Evolutionary conservation across 2,113 vertebrate species (phyloP), one percentile per base, ranked within the genome.

Genomic region (Alexandromys fortis): DNA sequence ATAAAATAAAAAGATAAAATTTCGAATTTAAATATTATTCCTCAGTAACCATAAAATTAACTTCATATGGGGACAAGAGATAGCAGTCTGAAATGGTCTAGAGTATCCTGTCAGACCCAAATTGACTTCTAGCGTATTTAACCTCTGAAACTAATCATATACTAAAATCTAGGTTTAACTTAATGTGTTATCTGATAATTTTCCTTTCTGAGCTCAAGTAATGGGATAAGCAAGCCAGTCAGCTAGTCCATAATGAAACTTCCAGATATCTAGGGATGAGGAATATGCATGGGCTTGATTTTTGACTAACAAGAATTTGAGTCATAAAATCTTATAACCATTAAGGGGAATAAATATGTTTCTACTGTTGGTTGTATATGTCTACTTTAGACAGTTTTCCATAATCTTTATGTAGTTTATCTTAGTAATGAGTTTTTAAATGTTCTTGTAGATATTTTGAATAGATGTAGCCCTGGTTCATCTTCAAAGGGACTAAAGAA

Each of bases 371-470:
- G 26, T 83, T 93, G 2, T 61, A 10, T 88, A 72, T 76, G 8
- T 52, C 77, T 75, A 38, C 72, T 96, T 38, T 42, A 28, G 49
- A 82, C n/a, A 81, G 77, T 95, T 94, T 92, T 30, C 55, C 78
- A 68, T 22, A 35, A 68, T 49, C 26, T 85, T 92, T 87, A 58
- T 77, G 28, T 68, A n/a, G 52, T 97, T 77, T 13, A 83, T 58
- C 77, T 16, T 91, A 90, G 38, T 78, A 85, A 86, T 42, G 58
- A 61, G 35, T 76, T 93, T 90, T 81, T 38, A 92, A 93, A 94
- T 90, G 85, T 75, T 61, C 72, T 97, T 96, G 33, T 90, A 97
- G 97, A 96, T 94, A 97, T 96, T 93, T 97, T 98, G 85, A 97
- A 97, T 81, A 97, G 96, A 96, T 68, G 96, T 92, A 94, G 77